A percentile compares a stretch with the other conserved stretches of the same genome.
phyloP scores from a whole-genome alignment of 2,888 invertebrate species.

The Drosophila fungiperda region DNA sequence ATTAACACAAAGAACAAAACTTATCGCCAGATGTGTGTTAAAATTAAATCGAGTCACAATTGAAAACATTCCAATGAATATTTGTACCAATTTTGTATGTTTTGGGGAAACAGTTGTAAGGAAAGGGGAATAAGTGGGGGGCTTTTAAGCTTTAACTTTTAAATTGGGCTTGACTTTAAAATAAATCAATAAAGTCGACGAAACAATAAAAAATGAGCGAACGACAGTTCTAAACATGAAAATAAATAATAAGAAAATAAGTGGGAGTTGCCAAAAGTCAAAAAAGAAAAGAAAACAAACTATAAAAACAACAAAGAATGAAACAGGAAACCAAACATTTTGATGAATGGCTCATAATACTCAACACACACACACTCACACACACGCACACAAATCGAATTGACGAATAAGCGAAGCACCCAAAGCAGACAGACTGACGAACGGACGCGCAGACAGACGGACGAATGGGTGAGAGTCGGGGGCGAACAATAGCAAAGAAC shows the following conservation, averaged over 20 bases:
- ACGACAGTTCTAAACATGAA: constrained; percentile 23
- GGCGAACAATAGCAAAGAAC: constrained; percentile 64
- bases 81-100: background rate
- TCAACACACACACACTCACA: constrained; percentile 34
- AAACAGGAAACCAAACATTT: constrained; percentile 65
- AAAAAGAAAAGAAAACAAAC: constrained; percentile 30
- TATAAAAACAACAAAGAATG: constrained; percentile 34
- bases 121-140: accelerated
- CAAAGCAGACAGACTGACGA: constrained; percentile 43
- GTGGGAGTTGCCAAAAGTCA: constrained; percentile 82
- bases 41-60: constrained; percentile 33
- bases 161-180: background rate
- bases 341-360: constrained; percentile 82
- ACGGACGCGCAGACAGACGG: constrained; percentile 25
- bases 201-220: constrained; percentile 12
- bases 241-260: constrained; percentile 57
- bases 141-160: constrained; percentile 1
- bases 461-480: constrained; percentile 8
- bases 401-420: constrained; percentile 80
- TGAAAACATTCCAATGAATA: constrained; percentile 1
- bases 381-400: constrained; percentile 45
- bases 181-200: constrained; percentile 15
- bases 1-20: background rate
- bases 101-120: constrained; percentile 5
- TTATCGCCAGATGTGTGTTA: constrained; percentile 50